Evolutionary conservation across 2,888 invertebrate species (phyloP).

Genomic region (Andrena bicolor): DNA sequence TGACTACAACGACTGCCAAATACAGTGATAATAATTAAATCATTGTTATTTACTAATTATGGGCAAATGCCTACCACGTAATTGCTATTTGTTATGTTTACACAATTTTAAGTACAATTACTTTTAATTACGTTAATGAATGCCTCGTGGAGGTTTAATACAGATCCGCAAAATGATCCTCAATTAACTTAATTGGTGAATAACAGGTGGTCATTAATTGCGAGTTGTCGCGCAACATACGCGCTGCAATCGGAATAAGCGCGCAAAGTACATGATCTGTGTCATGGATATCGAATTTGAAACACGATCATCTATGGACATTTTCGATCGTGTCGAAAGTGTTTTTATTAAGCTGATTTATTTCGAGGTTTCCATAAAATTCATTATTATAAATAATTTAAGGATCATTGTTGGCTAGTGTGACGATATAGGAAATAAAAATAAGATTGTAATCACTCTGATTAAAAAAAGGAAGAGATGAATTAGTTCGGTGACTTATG

Average conservation of each 20-base stretch:
- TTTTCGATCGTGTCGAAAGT: neutral
- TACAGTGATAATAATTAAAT: neutral
- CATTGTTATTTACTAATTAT: slow-evolving; percentile 23
- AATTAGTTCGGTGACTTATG: too few relatives aligned
- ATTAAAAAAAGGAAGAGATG: too few relatives aligned
- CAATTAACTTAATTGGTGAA: slow-evolving; percentile 38
- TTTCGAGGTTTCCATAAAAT: too few relatives aligned
- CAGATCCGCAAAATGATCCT: slow-evolving; percentile 21
- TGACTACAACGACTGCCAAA: neutral
- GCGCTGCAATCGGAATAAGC: neutral
- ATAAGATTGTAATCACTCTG: too few relatives aligned
- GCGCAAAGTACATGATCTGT: neutral
- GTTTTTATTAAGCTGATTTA: neutral
- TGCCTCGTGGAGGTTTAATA: slow-evolving; percentile 1
- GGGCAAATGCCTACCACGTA: neutral
- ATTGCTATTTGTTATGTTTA: slow-evolving; percentile 26
- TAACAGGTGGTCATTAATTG: slow-evolving; percentile 22
- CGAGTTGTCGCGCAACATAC: neutral
- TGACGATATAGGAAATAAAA: too few relatives aligned
- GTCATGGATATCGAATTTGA: neutral
- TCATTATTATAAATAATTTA: too few relatives aligned
- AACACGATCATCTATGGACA: neutral
- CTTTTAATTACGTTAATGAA: slow-evolving; percentile 45
- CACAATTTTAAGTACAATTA: slow-evolving; percentile 18
- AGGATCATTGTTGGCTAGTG: too few relatives aligned